phyloP scores from a whole-genome alignment of 2,888 invertebrate species.

The Melikaiella ostensackeni region DNA sequence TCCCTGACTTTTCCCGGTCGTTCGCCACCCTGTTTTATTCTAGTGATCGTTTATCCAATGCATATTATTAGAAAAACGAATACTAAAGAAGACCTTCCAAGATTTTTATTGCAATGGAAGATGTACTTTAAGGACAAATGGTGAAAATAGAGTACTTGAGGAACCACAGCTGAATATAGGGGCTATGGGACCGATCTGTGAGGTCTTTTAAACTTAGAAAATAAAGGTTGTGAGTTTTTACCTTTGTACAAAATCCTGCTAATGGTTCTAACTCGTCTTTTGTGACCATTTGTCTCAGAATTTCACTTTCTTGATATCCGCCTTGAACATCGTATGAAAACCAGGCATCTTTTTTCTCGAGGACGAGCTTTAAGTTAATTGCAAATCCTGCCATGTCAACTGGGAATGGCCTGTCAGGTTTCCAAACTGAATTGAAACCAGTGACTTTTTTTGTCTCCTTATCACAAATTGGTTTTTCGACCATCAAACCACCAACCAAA shows the following conservation, averaged over 20 bases:
- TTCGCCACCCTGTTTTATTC: too few relatives aligned
- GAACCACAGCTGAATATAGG: too few relatives aligned
- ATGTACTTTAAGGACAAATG: too few relatives aligned
- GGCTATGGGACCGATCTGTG: too few relatives aligned
- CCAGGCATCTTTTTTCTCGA: slow-evolving; percentile 84
- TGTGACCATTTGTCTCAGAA: slow-evolving; percentile 86
- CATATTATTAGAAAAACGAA: too few relatives aligned
- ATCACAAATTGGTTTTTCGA: slow-evolving; percentile 91
- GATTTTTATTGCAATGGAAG: too few relatives aligned
- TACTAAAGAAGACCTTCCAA: too few relatives aligned
- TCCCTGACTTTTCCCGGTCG: too few relatives aligned
- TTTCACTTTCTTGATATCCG: slow-evolving; percentile 93
- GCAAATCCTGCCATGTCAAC: slow-evolving; percentile 99
- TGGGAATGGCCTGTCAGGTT: slow-evolving; percentile 94
- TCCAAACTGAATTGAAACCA: slow-evolving; percentile 89
- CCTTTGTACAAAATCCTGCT: slow-evolving; percentile 93
- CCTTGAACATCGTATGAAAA: slow-evolving; percentile 92
- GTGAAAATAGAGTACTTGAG: too few relatives aligned
- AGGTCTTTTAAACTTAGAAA: too few relatives aligned
- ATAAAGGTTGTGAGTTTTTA: slow-evolving; percentile 9
- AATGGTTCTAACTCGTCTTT: slow-evolving; percentile 91
- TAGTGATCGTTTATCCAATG: too few relatives aligned
- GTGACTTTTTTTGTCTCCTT: slow-evolving; percentile 80
- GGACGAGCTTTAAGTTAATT: slow-evolving; percentile 87
- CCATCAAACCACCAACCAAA: slow-evolving; percentile 95